Percentiles rank a stretch among this genome's conserved stretches.
phyloP scores from a whole-genome alignment of 2,888 invertebrate genomes.

The Priapulus caudatus region DNA sequence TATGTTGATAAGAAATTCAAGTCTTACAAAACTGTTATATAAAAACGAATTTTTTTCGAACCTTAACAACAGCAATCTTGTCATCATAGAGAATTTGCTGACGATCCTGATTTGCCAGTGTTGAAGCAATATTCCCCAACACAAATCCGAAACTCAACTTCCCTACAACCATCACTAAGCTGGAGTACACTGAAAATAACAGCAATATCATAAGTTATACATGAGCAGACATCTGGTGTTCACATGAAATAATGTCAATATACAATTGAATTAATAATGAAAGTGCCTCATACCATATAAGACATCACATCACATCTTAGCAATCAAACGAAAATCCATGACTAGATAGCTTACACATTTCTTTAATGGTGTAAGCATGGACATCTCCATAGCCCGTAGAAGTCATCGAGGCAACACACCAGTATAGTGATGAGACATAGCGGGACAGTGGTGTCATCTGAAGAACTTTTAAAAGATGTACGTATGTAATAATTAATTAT shows the following conservation, averaged over 20 bases:
- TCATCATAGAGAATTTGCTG: conserved; percentile 13
- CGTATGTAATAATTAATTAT: no score
- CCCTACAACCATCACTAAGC: conserved; percentile 17
- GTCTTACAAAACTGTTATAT: no score
- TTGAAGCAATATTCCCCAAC: conserved; percentile 21
- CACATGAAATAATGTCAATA: no score
- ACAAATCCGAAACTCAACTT: conserved; percentile 21
- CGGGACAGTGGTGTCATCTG: no score
- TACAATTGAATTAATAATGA: no score
- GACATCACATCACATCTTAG: no score
- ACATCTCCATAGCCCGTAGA: conserved; percentile 15
- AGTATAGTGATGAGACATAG: no score
- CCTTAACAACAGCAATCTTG: conserved; percentile 16
- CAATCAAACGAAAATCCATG: no score
- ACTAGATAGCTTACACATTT: conserved; percentile 14
- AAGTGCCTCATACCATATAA: no score
- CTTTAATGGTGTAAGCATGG: conserved; percentile 8
- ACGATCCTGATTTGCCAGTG: conserved; percentile 17
- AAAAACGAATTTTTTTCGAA: no score
- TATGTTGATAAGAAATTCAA: no score
- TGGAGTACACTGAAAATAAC: conserved; percentile 12
- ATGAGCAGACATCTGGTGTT: background rate
- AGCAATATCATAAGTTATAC: background rate
- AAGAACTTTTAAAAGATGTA: no score
- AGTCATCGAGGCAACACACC: conserved; percentile 12